Evolutionary conservation across 2,888 invertebrate genomes (phyloP).

Genomic region (Eulithis prunata): DNA sequence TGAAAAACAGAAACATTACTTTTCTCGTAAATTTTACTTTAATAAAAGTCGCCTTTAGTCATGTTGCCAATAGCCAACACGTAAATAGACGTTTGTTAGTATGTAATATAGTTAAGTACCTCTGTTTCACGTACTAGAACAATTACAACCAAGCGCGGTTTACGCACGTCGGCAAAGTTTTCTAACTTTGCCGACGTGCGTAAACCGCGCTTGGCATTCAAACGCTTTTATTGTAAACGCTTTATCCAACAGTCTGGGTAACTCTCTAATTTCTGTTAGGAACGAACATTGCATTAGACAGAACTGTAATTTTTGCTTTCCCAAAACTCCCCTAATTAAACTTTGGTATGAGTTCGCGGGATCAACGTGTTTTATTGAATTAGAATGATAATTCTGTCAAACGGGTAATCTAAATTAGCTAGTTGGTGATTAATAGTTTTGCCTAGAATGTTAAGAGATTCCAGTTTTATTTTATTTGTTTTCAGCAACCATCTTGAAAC

Average conservation of each 20-base stretch:
- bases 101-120: too few species aligned
- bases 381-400: conserved; percentile 33
- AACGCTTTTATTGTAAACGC: conserved; percentile 33
- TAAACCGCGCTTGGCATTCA: conserved; percentile 20
- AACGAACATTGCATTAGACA: conserved; percentile 35
- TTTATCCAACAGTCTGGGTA: conserved; percentile 35
- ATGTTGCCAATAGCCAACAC: not conserved
- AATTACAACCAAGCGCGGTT: too few species aligned
- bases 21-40: too few species aligned
- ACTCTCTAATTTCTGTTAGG: conserved; percentile 36
- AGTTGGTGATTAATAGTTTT: too few species aligned
- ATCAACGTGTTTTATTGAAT: conserved; percentile 51
- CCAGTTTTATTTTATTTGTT: too few species aligned
- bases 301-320: conserved; percentile 35
- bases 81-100: not conserved
- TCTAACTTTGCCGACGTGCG: not conserved
- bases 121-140: not conserved
- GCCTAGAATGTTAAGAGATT: too few species aligned
- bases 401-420: not conserved
- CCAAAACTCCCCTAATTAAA: conserved; percentile 55
- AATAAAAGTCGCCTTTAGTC: too few species aligned
- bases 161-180: too few species aligned
- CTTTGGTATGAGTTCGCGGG: conserved; percentile 40
- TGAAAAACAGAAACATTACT: too few species aligned
- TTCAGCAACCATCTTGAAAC: too few species aligned